Percentiles rank a stretch among this genome's conserved stretches.
These are phyloP conservation scores for Limosa lapponica DNA, from an alignment of 2,797 vertebrate genomes.

Conservation along the genomic window DNA sequence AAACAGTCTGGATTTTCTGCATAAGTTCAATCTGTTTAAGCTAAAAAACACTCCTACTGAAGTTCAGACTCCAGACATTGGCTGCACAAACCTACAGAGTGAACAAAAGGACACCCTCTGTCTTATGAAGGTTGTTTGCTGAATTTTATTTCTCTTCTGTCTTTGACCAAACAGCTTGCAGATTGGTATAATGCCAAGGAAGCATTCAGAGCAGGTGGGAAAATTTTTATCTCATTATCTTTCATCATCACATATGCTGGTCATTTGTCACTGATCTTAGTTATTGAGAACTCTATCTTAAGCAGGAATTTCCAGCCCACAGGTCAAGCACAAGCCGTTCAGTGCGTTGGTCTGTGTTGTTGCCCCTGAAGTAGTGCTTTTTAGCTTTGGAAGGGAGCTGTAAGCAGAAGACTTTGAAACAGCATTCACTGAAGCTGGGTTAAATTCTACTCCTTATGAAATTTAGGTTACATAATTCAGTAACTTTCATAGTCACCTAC, in stretches of 20 bases:
- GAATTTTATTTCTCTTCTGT: neutral
- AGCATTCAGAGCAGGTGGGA: neutral
- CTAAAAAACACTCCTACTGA: neutral
- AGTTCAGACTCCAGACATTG: neutral
- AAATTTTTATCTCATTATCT: neutral
- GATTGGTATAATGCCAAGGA: neutral
- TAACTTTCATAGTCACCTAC: neutral
- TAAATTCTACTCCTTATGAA: neutral
- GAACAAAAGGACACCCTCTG: neutral
- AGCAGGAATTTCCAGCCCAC: neutral
- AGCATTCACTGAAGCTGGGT: neutral
- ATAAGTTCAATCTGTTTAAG: neutral
- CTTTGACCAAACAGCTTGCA: neutral
- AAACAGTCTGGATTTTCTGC: neutral
- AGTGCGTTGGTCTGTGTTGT: neutral
- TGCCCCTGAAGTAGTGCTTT: neutral
- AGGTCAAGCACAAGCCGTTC: accelerated
- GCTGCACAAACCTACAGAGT: neutral
- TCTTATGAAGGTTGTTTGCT: neutral
- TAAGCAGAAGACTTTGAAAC: neutral
- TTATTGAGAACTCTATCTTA: neutral
- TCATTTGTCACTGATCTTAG: neutral
- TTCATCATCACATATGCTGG: neutral
- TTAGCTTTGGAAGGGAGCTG: neutral
- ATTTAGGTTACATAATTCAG: neutral